A percentile compares a stretch with the other conserved stretches of the same genome.
phyloP scores from a whole-genome alignment of 2,113 vertebrate species.

The Paramisgurnus dabryanus region DNA sequence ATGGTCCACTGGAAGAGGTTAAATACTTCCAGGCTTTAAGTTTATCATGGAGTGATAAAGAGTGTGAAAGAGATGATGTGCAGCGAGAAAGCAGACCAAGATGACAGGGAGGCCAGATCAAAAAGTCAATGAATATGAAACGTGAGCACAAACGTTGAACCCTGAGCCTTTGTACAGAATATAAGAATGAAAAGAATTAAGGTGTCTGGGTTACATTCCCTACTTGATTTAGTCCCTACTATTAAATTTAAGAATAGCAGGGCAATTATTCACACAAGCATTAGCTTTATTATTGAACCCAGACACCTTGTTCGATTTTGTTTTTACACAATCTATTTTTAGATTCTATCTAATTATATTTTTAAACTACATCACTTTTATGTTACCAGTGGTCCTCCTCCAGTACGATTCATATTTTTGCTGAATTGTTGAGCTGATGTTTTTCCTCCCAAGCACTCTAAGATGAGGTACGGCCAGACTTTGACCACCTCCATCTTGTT shows the following conservation, averaged over 20 bases:
- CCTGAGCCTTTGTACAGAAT: conserved; percentile 44
- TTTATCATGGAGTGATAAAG: not conserved
- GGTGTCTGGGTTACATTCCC: conserved; percentile 6
- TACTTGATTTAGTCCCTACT: conserved; percentile 45
- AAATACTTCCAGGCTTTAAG: not conserved
- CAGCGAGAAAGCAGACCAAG: not conserved
- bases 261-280: conserved; percentile 27
- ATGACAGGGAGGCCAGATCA: not conserved
- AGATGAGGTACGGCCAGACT: not conserved
- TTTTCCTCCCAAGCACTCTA: conserved; percentile 12
- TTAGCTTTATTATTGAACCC: conserved; percentile 35
- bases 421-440: not conserved
- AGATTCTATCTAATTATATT: not conserved
- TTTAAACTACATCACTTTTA: not conserved
- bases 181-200: not conserved
- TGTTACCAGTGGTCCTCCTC: conserved; percentile 9
- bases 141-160: conserved; percentile 42
- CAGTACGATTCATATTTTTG: not conserved
- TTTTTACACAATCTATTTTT: not conserved
- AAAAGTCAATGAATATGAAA: not conserved
- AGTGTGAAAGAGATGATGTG: not conserved
- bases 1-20: not conserved
- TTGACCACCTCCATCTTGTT: conserved; percentile 18
- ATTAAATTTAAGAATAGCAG: conserved; percentile 39
- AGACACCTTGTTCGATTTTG: not conserved